Base-by-base conservation (phyloP, 2,113 vertebrate species). In the Xiphophorus maculatus region DNA sequence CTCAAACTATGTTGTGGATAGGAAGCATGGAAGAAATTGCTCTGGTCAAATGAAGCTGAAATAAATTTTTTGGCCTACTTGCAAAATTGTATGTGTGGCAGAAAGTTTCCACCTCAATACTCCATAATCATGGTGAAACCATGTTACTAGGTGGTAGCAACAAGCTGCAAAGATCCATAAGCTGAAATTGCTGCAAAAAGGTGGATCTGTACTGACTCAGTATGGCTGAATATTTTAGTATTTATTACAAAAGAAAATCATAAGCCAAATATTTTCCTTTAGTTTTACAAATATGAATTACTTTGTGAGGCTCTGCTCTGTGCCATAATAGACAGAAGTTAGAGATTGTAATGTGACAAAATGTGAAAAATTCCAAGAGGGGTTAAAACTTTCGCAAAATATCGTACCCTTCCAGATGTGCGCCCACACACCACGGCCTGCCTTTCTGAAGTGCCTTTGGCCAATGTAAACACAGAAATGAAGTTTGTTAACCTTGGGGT, bases 401-500 rank as follows among this genome's bases (percentile, higher is more conserved):
- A 10, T n/a, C 10, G 51, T 25, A 65, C 63, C 58, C 37, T 29
- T 64, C 8, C 19, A 3, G 58, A 63, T 64, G 63, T 81, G 54
- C 64, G 63, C 42, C 32, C 73, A 62, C 48, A 51, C 64, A 68
- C 67, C 33, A 71, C 42, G 58, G 10, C 33, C 32, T 35, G 30
- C 67, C 44, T 77, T 68, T 77, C 71, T 80, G 30, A 63, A 67
- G 66, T 51, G 67, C 54, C 33, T 63, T 62, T 69, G 33, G 75
- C 66, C 62, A 87, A 86, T 89, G 84, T 80, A 91, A 92, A 88
- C 87, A 84, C 54, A 14, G 61, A n/a, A 63, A 71, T 63, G 80
- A 69, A 27, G 72, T 84, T 77, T 78, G 82, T 87, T 92, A 86
- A 91, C 91, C 90, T 83, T 42, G 69, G 63, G 88, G 84, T 86